Base-by-base conservation (phyloP, 2,797 vertebrate genomes). In the Lepilemur ruficaudatus region DNA sequence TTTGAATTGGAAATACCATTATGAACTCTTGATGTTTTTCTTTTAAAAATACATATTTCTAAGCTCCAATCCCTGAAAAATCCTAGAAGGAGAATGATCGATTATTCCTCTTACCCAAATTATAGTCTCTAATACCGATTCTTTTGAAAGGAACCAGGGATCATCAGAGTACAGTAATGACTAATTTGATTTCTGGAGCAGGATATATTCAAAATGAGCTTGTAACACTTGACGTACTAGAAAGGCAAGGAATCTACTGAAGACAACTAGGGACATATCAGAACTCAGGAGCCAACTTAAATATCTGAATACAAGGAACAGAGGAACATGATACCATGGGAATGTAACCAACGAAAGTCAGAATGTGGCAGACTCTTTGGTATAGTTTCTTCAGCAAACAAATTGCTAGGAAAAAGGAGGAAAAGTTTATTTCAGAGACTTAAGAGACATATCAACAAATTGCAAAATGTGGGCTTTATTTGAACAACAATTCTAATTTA, bases 1-100 rank as follows among this genome's bases (percentile, higher is more conserved):
- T 95, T 89, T 87, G 38, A 95, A 75, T 75, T 79, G 57, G 23
- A 94, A 76, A 61, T 70, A 70, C 15, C 28, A 57, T 67, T 79
- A 69, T 38, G 30, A 93, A 59, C 57, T 94, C 43, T 8, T 57
- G 46, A 80, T 88, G 20, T 73, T 52, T 76, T 63, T 88, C 52
- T 93, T 92, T 52, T 46, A 46, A 30, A 87, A 52, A 38, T 17
- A 72, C 0, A 11, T 30, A 32, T 73, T 93, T 93, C 48, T 69
- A 65, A 92, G 32, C 20, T 38, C 10, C 8, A 20, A 4, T 84
- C 57, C 75, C 63, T 79, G 43, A 93, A 78, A 72, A 65, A 28
- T 25, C 30, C 55, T 75, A 83, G 43, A 78, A 63, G 22, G 65
- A 87, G 13, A 87, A 30, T 46, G 17, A 55, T 18, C 14, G 14